Percentiles rank a stretch among this genome's conserved stretches.
phyloP scores from a whole-genome alignment of 2,888 invertebrate species.

The Epirrita christyi region DNA sequence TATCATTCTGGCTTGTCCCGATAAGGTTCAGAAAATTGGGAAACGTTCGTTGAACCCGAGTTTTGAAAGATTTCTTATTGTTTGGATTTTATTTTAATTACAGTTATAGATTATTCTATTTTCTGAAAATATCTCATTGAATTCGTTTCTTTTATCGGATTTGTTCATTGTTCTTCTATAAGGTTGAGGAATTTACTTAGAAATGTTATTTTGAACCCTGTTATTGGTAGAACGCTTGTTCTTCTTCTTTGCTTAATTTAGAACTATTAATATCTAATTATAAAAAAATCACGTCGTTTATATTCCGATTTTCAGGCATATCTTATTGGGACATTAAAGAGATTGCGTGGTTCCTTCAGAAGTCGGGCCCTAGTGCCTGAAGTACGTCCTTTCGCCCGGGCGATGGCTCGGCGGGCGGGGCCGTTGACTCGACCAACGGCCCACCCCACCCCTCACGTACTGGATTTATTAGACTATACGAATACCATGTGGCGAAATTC shows the following conservation, averaged over 20 bases:
- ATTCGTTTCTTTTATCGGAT: too few relatives aligned
- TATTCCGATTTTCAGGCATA: conserved; percentile 24
- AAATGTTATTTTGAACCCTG: too few relatives aligned
- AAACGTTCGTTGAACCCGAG: not conserved
- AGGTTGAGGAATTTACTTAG: too few relatives aligned
- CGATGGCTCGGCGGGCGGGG: conserved; percentile 41
- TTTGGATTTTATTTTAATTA: not conserved
- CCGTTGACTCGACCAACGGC: conserved; percentile 51
- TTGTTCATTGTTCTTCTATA: too few relatives aligned
- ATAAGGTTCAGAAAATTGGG: too few relatives aligned
- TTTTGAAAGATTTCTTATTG: not conserved
- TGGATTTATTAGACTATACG: conserved; percentile 57
- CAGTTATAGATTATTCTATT: not conserved
- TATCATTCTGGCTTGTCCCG: not conserved
- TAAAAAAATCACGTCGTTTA: conserved; percentile 16
- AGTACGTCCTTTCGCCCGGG: conserved; percentile 58
- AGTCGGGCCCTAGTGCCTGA: conserved; percentile 36
- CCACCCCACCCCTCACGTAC: conserved; percentile 48
- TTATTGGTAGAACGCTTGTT: too few relatives aligned
- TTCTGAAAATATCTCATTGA: too few relatives aligned
- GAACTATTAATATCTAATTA: conserved; percentile 15
- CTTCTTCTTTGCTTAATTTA: not conserved
- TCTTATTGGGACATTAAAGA: conserved; percentile 28
- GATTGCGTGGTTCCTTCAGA: conserved; percentile 34
- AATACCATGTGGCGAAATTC: conserved; percentile 59